phyloP scores from a whole-genome alignment of 2,888 invertebrate genomes.

The Epiblema foenella region DNA sequence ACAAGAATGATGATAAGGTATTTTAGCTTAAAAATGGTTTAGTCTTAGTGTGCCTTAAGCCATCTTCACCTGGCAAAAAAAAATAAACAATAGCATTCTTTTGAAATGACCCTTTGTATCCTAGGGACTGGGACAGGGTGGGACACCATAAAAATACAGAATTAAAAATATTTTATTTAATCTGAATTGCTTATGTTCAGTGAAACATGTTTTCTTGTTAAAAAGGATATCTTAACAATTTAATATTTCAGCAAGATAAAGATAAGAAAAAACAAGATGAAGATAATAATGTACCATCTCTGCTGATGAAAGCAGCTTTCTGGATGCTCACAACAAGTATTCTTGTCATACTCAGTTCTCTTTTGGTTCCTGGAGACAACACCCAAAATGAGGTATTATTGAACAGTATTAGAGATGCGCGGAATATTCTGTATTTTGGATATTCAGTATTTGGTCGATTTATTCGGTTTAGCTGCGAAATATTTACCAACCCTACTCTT shows the following conservation, averaged over 20 bases:
- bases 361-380: constrained; percentile 88
- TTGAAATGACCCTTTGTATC: too few relatives aligned
- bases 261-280: constrained; percentile 83
- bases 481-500: too few relatives aligned
- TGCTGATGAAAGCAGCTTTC: constrained; percentile 90
- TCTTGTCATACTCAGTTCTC: constrained; percentile 89
- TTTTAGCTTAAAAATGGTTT: neutral
- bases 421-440: too few relatives aligned
- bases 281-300: constrained; percentile 88
- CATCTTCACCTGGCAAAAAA: too few relatives aligned
- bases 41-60: neutral
- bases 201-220: neutral
- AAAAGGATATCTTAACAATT: neutral
- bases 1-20: constrained; percentile 61
- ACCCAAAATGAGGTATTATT: constrained; percentile 89
- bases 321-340: constrained; percentile 92
- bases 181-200: neutral
- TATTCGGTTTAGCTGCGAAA: too few relatives aligned
- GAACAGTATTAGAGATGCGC: too few relatives aligned
- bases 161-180: too few relatives aligned
- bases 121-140: too few relatives aligned
- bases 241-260: constrained; percentile 64
- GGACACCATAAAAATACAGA: too few relatives aligned
- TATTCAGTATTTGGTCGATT: too few relatives aligned
- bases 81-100: too few relatives aligned